Conservation (phyloP, 2,888 invertebrate species). For the Cenopis cana region DNA sequence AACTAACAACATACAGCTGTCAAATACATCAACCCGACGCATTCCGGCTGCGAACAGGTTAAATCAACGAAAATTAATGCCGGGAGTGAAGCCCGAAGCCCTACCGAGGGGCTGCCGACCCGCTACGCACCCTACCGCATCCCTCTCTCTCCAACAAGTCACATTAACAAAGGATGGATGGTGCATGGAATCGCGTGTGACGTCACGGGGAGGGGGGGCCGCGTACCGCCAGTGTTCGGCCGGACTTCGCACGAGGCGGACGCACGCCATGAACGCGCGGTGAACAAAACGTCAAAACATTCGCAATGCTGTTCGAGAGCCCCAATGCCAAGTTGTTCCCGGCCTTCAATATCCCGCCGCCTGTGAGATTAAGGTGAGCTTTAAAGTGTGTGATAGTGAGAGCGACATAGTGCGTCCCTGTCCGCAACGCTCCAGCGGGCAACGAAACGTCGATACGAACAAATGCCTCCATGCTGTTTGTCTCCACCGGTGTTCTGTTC, state of each 20-base stretch:
- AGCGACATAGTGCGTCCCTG: slow-evolving; percentile 58
- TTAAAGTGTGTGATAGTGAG: slow-evolving; percentile 60
- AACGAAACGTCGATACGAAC: slow-evolving; percentile 70
- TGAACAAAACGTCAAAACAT: slow-evolving; percentile 71
- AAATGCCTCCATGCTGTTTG: slow-evolving; percentile 27
- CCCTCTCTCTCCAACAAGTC: slow-evolving; percentile 51
- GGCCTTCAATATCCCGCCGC: slow-evolving; percentile 89
- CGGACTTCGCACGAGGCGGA: slow-evolving; percentile 68
- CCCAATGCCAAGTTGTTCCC: slow-evolving; percentile 89
- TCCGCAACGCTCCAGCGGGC: slow-evolving; percentile 62
- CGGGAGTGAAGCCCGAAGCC: slow-evolving; percentile 54
- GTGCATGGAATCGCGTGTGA: slow-evolving; percentile 64
- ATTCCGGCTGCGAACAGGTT: slow-evolving; percentile 35
- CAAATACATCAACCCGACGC: slow-evolving; percentile 18
- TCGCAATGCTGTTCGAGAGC: slow-evolving; percentile 89
- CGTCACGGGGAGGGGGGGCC: slow-evolving; percentile 56
- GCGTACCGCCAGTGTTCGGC: slow-evolving; percentile 69
- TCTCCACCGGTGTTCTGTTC: slow-evolving; percentile 14
- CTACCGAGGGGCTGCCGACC: slow-evolving; percentile 55
- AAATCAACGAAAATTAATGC: slow-evolving; percentile 40
- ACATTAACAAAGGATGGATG: slow-evolving; percentile 52
- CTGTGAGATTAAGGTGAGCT: slow-evolving; percentile 85
- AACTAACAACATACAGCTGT: slow-evolving; percentile 6
- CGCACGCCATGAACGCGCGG: slow-evolving; percentile 75
- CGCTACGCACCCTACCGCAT: slow-evolving; percentile 53